These are phyloP conservation scores for Hyperopisus bebe DNA, from an alignment of 2,113 vertebrate genomes.

Conservation along the genomic window DNA sequence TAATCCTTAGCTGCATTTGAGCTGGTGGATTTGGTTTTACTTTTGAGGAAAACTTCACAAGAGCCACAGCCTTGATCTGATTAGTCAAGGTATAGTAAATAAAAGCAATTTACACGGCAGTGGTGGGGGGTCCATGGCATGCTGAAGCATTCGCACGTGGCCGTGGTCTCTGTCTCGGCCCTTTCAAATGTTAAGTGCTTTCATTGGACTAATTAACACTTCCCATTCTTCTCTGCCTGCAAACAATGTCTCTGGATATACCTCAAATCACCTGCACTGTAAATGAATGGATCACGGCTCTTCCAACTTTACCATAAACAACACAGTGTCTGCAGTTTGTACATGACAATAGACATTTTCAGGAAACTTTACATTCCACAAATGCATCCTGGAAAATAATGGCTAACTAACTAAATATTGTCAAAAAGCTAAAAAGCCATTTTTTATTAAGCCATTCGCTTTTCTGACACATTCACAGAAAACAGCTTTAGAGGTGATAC, in stretches of 20 bases:
- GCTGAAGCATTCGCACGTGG: constrained; percentile 8
- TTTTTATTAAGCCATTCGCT: not conserved
- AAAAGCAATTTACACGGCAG: not conserved
- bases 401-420: not conserved
- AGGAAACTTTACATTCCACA: not conserved
- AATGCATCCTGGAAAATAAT: not conserved
- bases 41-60: not conserved
- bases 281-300: not conserved
- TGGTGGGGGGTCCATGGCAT: not conserved
- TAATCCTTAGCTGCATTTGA: not conserved
- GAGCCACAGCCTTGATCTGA: not conserved
- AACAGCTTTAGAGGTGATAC: not conserved
- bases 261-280: not conserved
- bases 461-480: not conserved
- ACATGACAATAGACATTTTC: not conserved
- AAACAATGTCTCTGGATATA: not conserved
- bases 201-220: not conserved
- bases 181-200: constrained; percentile 23
- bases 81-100: not conserved
- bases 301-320: not conserved
- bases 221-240: not conserved
- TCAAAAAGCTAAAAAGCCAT: not conserved
- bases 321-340: not conserved
- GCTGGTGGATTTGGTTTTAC: not conserved
- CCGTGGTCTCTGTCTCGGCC: not conserved